Conservation (phyloP, 2,888 invertebrate genomes). For the Mimumesa dahlbomi region DNA sequence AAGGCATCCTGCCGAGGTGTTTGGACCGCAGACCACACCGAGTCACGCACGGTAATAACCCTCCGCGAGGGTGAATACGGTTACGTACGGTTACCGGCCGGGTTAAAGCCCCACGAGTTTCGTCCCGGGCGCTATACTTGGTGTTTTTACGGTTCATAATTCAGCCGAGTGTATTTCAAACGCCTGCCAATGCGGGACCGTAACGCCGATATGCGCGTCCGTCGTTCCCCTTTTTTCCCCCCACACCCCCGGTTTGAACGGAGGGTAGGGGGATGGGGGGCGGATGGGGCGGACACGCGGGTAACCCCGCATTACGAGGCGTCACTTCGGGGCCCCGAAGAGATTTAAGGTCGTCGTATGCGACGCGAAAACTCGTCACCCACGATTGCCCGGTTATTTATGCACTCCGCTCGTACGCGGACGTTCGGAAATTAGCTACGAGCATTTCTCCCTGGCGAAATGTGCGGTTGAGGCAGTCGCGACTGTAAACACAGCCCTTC, state of each 20-base stretch:
- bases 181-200: constrained; percentile 76
- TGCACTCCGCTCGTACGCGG: constrained; percentile 49
- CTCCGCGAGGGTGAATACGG: constrained; percentile 76
- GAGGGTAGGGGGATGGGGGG: too few relatives aligned
- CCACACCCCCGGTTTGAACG: constrained; percentile 30
- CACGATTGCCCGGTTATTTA: constrained; percentile 69
- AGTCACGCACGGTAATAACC: constrained; percentile 76
- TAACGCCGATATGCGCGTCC: constrained; percentile 57
- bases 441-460: constrained; percentile 45
- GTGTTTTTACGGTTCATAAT: constrained; percentile 80
- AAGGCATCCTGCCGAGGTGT: constrained; percentile 70
- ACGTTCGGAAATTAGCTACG: constrained; percentile 51
- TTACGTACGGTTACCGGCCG: constrained; percentile 68
- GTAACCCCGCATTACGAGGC: constrained; percentile 68
- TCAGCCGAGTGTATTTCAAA: constrained; percentile 79
- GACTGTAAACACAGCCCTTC: constrained; percentile 45
- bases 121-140: constrained; percentile 53
- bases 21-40: constrained; percentile 78
- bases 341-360: constrained; percentile 71
- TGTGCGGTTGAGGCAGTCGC: constrained; percentile 57
- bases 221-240: constrained; percentile 25
- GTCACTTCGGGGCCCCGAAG: constrained; percentile 64
- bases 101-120: constrained; percentile 71
- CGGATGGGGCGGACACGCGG: constrained; percentile 22
- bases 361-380: constrained; percentile 74